These are phyloP conservation scores for Macrosteles quadrilineatus DNA, from an alignment of 1,140 invertebrate genomes.

Conservation along the genomic window DNA sequence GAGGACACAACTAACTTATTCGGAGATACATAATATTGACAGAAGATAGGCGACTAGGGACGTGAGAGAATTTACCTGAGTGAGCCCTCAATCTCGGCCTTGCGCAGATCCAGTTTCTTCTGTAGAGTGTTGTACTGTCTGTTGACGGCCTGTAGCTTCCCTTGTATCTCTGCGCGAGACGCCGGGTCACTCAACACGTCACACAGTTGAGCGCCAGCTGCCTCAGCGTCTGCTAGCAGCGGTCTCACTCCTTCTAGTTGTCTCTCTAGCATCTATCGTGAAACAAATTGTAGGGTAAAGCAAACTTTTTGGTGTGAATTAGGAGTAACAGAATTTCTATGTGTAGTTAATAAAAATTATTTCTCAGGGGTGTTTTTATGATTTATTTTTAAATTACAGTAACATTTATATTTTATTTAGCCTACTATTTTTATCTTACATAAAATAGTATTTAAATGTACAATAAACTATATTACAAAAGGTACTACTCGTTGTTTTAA, in stretches of 20 bases:
- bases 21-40: no score
- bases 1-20: no score
- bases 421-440: no score
- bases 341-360: neutral
- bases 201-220: slow-evolving; percentile 80
- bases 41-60: no score
- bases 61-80: slow-evolving; percentile 58
- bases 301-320: slow-evolving; percentile 24
- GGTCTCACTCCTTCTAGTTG: slow-evolving; percentile 86
- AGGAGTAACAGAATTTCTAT: neutral
- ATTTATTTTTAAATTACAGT: no score
- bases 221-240: slow-evolving; percentile 82
- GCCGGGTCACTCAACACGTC: slow-evolving; percentile 89
- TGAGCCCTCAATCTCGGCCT: slow-evolving; percentile 87
- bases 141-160: slow-evolving; percentile 79
- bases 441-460: no score
- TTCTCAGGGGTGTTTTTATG: neutral
- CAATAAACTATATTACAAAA: no score
- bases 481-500: no score
- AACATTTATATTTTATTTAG: no score
- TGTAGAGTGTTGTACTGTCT: slow-evolving; percentile 82
- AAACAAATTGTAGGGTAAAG: no score
- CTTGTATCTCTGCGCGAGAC: slow-evolving; percentile 86
- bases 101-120: slow-evolving; percentile 84
- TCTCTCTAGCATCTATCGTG: slow-evolving; percentile 75